Percentiles rank a stretch among this genome's conserved stretches.
phyloP scores from a whole-genome alignment of 2,113 vertebrate species.

The Psittacula cyanocephala region DNA sequence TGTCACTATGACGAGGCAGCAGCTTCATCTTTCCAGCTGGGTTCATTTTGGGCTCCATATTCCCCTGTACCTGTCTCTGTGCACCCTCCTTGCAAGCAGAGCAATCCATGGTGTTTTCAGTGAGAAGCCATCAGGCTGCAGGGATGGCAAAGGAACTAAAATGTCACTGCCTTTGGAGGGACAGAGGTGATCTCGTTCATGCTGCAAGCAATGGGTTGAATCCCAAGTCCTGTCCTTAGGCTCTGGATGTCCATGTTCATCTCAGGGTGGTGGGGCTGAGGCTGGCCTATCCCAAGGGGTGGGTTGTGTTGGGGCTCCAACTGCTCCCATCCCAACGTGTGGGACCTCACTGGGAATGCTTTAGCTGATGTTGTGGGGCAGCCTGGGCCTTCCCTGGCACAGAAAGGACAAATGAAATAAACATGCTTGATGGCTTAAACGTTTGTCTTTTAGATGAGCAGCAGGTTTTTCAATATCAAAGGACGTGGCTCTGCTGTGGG shows the following conservation, averaged over 20 bases:
- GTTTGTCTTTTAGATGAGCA: conserved; percentile 50
- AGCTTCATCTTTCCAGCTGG: neutral
- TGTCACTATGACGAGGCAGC: accelerated
- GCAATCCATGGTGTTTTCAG: neutral
- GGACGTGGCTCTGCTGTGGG: conserved; percentile 24
- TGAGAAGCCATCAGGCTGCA: neutral
- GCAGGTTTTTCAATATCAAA: conserved; percentile 53
- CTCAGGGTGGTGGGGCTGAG: neutral
- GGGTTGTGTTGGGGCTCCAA: neutral
- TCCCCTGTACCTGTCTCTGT: neutral
- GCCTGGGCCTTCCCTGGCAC: conserved; percentile 6
- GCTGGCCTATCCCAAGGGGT: too few relatives aligned
- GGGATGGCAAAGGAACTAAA: neutral
- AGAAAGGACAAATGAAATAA: conserved; percentile 54
- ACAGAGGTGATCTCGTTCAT: too few relatives aligned
- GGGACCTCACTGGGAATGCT: neutral
- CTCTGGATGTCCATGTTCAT: neutral
- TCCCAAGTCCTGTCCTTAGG: neutral
- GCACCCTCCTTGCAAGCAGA: neutral
- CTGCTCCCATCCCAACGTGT: neutral
- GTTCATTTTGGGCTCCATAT: neutral
- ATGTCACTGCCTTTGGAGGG: neutral
- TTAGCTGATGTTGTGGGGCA: neutral
- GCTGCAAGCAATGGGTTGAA: neutral
- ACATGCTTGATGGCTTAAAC: conserved; percentile 53